Percentiles rank a stretch among this genome's conserved stretches.
Conservation (phyloP, 2,888 invertebrate species). For the Drosophila flavopinicola region DNA sequence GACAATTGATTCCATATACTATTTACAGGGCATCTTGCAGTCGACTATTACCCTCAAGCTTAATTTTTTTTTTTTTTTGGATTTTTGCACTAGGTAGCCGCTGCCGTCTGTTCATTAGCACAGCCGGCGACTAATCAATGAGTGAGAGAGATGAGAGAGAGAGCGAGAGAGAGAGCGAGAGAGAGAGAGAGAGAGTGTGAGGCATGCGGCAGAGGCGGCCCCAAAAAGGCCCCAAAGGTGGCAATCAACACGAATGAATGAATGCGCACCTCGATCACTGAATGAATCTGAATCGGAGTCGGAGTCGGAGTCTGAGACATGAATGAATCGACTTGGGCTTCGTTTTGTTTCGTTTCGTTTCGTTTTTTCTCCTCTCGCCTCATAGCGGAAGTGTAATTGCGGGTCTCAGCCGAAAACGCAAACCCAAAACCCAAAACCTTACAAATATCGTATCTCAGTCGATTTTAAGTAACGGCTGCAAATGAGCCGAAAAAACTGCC, state of each 20-base stretch:
- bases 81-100: constrained; percentile 68
- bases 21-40: constrained; percentile 14
- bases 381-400: constrained; percentile 74
- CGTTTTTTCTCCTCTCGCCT: constrained; percentile 8
- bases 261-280: constrained; percentile 49
- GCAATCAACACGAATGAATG: constrained; percentile 78
- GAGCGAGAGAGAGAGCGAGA: not conserved
- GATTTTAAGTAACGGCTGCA: constrained; percentile 54
- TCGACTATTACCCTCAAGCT: not conserved
- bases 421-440: constrained; percentile 6
- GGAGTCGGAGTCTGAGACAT: constrained; percentile 19
- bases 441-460: constrained; percentile 19
- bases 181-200: constrained; percentile 14
- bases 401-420: constrained; percentile 16
- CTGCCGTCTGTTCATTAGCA: constrained; percentile 64
- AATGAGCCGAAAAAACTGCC: constrained; percentile 60
- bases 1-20: too few relatives aligned
- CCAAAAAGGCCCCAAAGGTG: constrained; percentile 64
- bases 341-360: constrained; percentile 21
- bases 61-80: constrained; percentile 7
- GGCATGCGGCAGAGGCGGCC: constrained; percentile 37
- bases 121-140: constrained; percentile 56
- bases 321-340: constrained; percentile 48
- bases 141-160: constrained; percentile 15
- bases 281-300: constrained; percentile 22